phyloP scores from a whole-genome alignment of 2,797 vertebrate species.

The Sebastes steindachneri region DNA sequence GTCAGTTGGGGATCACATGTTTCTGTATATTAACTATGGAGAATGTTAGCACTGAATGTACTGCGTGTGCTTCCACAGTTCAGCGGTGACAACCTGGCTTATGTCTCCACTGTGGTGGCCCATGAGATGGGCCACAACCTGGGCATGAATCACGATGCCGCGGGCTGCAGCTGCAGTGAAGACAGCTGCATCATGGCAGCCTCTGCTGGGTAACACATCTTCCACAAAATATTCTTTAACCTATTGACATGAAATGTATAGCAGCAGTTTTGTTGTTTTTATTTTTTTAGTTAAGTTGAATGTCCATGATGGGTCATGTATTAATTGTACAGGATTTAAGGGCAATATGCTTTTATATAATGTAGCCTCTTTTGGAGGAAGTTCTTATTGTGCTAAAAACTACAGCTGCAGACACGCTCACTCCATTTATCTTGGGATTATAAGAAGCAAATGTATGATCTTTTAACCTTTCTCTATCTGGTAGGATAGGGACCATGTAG shows the following conservation, averaged over 20 bases:
- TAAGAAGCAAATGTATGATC: neutral
- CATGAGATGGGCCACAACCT: constrained; percentile 93
- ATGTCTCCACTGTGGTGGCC: constrained; percentile 84
- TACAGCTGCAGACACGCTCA: neutral
- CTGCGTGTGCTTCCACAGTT: constrained; percentile 69
- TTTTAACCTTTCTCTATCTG: neutral
- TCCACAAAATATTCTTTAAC: neutral
- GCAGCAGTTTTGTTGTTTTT: neutral
- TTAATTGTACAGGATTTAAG: neutral
- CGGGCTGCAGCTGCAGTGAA: constrained; percentile 58
- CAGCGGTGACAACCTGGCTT: constrained; percentile 4
- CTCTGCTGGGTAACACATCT: constrained; percentile 73
- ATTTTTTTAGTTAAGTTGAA: neutral
- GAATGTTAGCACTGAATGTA: neutral
- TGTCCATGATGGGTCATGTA: neutral
- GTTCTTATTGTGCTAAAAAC: neutral
- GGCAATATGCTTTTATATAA: neutral
- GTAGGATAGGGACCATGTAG: neutral
- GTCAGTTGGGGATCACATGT: neutral
- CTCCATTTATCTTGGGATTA: neutral
- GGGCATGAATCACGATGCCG: constrained; percentile 87
- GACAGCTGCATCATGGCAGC: constrained; percentile 83
- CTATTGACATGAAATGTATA: neutral
- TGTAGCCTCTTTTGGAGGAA: neutral
- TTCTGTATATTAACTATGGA: neutral